These are phyloP conservation scores for Drosophila mimetica DNA, from an alignment of 2,888 invertebrate species.

Conservation along the genomic window DNA sequence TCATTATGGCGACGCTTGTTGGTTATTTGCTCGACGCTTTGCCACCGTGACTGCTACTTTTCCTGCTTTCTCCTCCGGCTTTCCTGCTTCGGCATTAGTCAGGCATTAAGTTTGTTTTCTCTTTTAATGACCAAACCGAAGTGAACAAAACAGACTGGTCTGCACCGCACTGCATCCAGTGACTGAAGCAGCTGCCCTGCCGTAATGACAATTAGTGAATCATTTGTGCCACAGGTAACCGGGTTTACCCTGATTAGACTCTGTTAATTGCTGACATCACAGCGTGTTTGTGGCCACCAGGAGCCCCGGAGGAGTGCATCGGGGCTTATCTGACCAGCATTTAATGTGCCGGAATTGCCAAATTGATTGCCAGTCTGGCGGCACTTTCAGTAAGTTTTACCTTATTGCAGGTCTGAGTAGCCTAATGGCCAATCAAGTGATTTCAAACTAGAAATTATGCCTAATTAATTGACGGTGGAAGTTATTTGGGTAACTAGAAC, in stretches of 20 bases:
- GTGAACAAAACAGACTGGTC: neutral
- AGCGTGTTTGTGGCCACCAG: conserved; percentile 6
- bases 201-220: conserved; percentile 58
- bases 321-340: conserved; percentile 11
- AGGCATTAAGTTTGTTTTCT: conserved; percentile 64
- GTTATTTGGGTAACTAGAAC: neutral
- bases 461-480: neutral
- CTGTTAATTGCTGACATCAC: conserved; percentile 64
- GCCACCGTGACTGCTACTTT: conserved; percentile 22
- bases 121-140: conserved; percentile 52
- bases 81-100: conserved; percentile 37
- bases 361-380: conserved; percentile 16
- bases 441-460: conserved; percentile 8
- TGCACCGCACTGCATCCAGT: conserved; percentile 17
- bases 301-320: conserved; percentile 10
- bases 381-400: conserved; percentile 13
- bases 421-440: conserved; percentile 4
- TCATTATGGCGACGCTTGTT: conserved; percentile 37
- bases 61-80: conserved; percentile 11
- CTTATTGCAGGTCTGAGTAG: neutral
- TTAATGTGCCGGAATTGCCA: conserved; percentile 36
- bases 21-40: conserved; percentile 36
- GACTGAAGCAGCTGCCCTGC: conserved; percentile 6
- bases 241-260: conserved; percentile 67
- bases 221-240: conserved; percentile 61